phyloP scores from a whole-genome alignment of 2,797 vertebrate genomes.

The Loris lydekkerianus region DNA sequence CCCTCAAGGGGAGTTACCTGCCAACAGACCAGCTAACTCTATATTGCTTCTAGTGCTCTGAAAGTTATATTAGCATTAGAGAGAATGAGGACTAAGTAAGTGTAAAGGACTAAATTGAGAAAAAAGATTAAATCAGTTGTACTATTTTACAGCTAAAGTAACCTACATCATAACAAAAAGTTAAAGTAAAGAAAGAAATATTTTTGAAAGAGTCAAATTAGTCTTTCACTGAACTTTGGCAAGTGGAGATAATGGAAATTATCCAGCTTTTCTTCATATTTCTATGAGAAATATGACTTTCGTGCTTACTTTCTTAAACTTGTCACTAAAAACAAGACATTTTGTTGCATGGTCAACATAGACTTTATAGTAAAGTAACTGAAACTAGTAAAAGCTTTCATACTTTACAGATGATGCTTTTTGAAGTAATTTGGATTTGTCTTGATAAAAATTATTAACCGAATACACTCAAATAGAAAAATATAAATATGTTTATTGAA shows the following conservation, averaged over 20 bases:
- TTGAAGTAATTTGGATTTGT: constrained; percentile 29
- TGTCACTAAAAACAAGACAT: constrained; percentile 2
- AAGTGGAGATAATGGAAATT: constrained; percentile 15
- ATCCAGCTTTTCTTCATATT: constrained; percentile 4
- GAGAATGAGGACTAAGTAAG: not conserved
- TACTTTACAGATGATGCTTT: constrained; percentile 2
- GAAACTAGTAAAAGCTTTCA: not conserved
- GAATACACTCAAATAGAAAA: not conserved
- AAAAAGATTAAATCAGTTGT: not conserved
- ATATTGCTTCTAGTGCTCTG: not conserved
- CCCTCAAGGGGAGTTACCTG: not conserved
- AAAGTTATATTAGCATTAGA: not conserved
- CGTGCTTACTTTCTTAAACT: constrained; percentile 29
- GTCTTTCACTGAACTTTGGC: not conserved
- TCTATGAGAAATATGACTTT: constrained; percentile 15
- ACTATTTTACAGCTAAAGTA: constrained; percentile 36
- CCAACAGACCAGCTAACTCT: not conserved
- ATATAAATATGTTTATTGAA: not conserved
- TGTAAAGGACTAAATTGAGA: not conserved
- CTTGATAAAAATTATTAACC: not conserved
- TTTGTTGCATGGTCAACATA: constrained; percentile 14
- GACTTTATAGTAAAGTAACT: not conserved
- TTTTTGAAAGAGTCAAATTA: constrained; percentile 42
- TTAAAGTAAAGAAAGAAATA: not conserved
- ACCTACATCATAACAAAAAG: not conserved